Base-by-base conservation (phyloP, 2,113 vertebrate species). In the Colius striatus region DNA sequence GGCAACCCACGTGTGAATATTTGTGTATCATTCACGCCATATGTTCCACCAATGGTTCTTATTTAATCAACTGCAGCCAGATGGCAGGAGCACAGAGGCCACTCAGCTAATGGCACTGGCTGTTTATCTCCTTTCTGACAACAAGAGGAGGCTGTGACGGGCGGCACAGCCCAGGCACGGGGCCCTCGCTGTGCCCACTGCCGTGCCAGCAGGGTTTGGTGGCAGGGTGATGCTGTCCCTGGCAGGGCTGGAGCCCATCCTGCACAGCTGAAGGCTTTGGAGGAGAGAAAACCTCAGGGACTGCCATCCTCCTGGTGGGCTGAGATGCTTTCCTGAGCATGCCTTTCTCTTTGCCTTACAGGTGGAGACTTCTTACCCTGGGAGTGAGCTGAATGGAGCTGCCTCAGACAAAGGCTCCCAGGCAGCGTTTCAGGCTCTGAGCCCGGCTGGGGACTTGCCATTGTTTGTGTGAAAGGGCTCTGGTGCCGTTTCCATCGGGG, bases 61-160 rank as follows among this genome's bases (percentile, higher is more conserved):
- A 95, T 97, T 97, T 97, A 97, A 97, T 97, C 97, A 97, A 77
- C 88, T 41, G 84, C 76, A 92, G 96, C 91, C 97, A 97, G 96
- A 97, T 97, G 97, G 97, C 87, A 55, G 89, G 83, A 93, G 85
- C 94, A 72, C n/a, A 87, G 93, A 94, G 96, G 87, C 97, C 94
- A 90, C 97, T 97, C 97, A 96, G 96, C 84, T 92, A 96, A 97
- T 94, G 93, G 92, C 93, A 80, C 91, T 92, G 89, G 12, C 87
- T 90, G 80, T 94, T 95, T 96, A 92, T 85, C 94, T 97, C 79
- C 61, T 83, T 85, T 65, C 90, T 68, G 58, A 80, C 87, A 91
- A 91, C 38, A 85, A 95, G 92, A 81, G 0, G 12, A 60, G n/a
- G 3, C 60, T 5, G 0, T 75, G 93, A 84, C 85, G 89, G 70